A percentile compares a stretch with the other conserved stretches of the same genome.
These are phyloP conservation scores for Andricus grossulariae DNA, from an alignment of 1,140 invertebrate species.

Conservation along the genomic window DNA sequence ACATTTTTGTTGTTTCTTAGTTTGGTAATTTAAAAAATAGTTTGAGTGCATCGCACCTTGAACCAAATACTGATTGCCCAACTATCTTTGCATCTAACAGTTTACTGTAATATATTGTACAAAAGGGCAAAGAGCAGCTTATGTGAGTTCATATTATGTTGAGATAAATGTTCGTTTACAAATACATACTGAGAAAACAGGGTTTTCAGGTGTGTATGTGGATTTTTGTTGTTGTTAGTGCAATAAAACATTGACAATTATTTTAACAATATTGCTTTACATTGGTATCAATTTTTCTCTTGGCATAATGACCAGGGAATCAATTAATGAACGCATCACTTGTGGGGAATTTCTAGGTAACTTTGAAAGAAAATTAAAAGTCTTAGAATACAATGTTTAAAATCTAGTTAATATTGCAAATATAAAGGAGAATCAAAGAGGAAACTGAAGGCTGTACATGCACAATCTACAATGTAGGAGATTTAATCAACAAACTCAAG, in stretches of 20 bases:
- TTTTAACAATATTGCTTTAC: too few relatives aligned
- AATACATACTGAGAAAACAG: background rate
- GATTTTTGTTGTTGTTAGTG: background rate
- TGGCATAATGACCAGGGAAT: too few relatives aligned
- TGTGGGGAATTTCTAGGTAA: too few relatives aligned
- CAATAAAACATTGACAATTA: background rate
- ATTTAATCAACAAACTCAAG: too few relatives aligned
- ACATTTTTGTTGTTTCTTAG: background rate
- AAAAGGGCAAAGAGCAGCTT: background rate
- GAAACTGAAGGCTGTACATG: too few relatives aligned
- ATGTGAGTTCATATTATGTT: constrained; percentile 11
- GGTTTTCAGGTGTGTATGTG: background rate
- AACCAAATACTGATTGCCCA: constrained; percentile 9
- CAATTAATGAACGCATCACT: too few relatives aligned
- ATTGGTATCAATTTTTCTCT: too few relatives aligned
- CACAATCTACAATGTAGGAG: too few relatives aligned
- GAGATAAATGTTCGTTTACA: constrained; percentile 2
- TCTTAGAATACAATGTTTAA: too few relatives aligned
- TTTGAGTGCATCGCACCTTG: constrained; percentile 20
- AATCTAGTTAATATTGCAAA: too few relatives aligned
- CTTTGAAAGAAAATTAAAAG: too few relatives aligned
- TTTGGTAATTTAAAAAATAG: background rate
- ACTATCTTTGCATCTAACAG: constrained; percentile 19
- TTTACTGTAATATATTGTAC: constrained; percentile 8
- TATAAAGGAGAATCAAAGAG: too few relatives aligned